Conservation (phyloP, 2,113 vertebrate genomes). For the Rhagologus leucostigma region DNA sequence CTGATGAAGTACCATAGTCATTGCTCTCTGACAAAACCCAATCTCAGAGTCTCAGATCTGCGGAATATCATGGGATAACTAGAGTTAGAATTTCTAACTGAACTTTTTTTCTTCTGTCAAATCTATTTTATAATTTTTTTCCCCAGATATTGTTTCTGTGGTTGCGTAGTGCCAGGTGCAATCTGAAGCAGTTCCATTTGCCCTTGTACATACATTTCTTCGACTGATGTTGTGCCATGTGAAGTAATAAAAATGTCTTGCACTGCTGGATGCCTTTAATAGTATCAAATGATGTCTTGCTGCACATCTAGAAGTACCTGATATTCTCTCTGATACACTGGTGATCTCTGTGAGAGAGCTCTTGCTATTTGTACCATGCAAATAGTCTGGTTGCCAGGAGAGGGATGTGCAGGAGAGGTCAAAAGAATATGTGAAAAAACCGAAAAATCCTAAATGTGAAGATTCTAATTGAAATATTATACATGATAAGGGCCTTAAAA, state of each 20-base stretch:
- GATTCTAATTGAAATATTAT: background rate
- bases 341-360: background rate
- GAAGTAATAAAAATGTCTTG: background rate
- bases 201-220: background rate
- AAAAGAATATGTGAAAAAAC: background rate
- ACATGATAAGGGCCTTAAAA: background rate
- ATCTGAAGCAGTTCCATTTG: background rate
- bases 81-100: background rate
- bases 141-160: background rate
- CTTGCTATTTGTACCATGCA: background rate
- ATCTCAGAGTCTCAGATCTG: background rate
- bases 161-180: background rate
- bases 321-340: background rate
- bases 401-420: background rate
- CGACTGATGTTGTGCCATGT: background rate
- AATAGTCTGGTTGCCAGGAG: background rate
- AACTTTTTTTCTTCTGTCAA: background rate
- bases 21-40: background rate
- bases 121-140: background rate
- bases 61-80: background rate
- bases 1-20: background rate
- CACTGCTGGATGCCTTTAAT: background rate
- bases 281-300: background rate
- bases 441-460: background rate
- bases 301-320: background rate